Conservation (phyloP, 2,797 vertebrate genomes). For the Sciaenops ocellatus region DNA sequence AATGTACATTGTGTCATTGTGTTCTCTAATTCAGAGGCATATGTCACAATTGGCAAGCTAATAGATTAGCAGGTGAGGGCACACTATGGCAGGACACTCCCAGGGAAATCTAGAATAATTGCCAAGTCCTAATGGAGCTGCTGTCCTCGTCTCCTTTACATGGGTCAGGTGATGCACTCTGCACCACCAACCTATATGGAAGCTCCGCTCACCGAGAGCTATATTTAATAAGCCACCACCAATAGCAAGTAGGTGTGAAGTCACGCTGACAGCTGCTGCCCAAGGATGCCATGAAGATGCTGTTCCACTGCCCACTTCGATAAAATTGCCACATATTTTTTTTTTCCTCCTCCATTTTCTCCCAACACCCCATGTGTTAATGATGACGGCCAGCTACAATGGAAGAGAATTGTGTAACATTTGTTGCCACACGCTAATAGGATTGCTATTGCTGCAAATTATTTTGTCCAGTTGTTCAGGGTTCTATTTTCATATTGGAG, state of each 20-base stretch:
- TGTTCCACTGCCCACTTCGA: neutral
- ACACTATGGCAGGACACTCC: neutral
- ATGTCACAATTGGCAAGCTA: neutral
- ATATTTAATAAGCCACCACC: conserved; percentile 40
- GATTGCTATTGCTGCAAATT: neutral
- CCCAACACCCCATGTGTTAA: neutral
- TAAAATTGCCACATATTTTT: neutral
- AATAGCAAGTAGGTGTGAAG: conserved; percentile 30
- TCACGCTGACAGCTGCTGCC: conserved; percentile 39
- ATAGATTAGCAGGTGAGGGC: neutral
- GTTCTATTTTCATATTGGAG: neutral
- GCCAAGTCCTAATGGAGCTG: neutral
- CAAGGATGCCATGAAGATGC: conserved; percentile 8
- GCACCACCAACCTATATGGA: neutral
- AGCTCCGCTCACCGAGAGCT: conserved; percentile 22
- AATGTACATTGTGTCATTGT: neutral
- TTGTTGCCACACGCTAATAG: neutral
- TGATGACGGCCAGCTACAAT: neutral
- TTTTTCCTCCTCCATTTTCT: neutral
- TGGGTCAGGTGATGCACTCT: conserved; percentile 12
- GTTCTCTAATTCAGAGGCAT: neutral
- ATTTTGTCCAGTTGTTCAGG: neutral
- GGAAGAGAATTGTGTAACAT: neutral
- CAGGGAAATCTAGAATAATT: conserved; percentile 16
- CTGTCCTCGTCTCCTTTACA: neutral